These are phyloP conservation scores for Spilosoma lubricipeda DNA, from an alignment of 2,888 invertebrate genomes.

Conservation along the genomic window DNA sequence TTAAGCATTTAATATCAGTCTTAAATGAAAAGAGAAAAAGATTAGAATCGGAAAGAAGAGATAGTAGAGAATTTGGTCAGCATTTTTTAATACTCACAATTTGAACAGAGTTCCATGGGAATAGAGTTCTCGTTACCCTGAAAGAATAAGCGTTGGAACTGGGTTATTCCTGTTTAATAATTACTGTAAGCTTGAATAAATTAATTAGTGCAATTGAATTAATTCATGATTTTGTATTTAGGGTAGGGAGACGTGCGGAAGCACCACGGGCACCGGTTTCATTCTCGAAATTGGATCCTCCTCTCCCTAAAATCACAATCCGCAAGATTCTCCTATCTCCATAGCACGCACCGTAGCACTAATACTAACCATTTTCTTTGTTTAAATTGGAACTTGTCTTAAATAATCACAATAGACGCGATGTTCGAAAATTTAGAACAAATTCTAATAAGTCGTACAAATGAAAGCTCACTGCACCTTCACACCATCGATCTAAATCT, in stretches of 20 bases:
- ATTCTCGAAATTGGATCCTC: constrained; percentile 12
- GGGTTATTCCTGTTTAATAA: constrained; percentile 21
- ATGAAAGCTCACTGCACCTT: constrained; percentile 54
- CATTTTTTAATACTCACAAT: constrained; percentile 90
- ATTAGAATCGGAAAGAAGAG: constrained; percentile 48
- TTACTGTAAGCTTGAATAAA: not conserved
- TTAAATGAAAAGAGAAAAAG: constrained; percentile 55
- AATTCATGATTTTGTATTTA: constrained; percentile 1
- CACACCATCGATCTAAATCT: constrained; percentile 65
- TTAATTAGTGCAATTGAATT: not conserved
- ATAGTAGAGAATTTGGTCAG: constrained; percentile 25
- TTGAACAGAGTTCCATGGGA: constrained; percentile 98
- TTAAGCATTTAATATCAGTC: constrained; percentile 61
- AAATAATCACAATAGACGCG: constrained; percentile 20
- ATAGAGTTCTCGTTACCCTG: constrained; percentile 98
- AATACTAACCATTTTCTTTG: constrained; percentile 50
- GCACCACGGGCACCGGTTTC: constrained; percentile 23
- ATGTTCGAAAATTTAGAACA: constrained; percentile 34
- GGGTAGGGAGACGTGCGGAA: constrained; percentile 4
- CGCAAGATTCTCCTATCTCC: constrained; percentile 11
- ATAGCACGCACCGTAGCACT: not conserved
- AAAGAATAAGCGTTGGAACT: constrained; percentile 62
- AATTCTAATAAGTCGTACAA: constrained; percentile 52
- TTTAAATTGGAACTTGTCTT: constrained; percentile 29
- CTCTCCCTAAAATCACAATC: constrained; percentile 17